Evolutionary conservation across 2,888 invertebrate species (phyloP).

Genomic region (Dinocampus coccinellae): DNA sequence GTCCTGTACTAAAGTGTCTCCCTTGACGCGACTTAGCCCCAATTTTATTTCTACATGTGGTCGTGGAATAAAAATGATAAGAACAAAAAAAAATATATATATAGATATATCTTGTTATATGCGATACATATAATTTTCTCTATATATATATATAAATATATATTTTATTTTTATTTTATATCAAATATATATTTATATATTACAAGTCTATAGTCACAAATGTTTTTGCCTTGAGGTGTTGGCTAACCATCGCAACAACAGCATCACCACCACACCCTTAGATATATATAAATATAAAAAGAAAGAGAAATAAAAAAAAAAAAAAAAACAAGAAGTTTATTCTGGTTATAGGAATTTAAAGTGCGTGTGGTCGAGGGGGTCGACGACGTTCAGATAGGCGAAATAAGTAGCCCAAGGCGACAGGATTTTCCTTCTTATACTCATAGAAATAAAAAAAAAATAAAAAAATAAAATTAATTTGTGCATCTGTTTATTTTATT

Average conservation of each 20-base stretch:
- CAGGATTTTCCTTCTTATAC: constrained; percentile 15
- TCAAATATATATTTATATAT: not conserved
- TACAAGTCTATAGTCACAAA: constrained; percentile 35
- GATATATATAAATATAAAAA: no score
- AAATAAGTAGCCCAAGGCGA: constrained; percentile 62
- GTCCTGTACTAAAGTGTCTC: constrained; percentile 47
- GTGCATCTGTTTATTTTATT: no score
- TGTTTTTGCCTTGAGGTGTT: constrained; percentile 65
- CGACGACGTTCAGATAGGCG: constrained; percentile 60
- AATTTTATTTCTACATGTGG: not conserved
- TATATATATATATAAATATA: not conserved
- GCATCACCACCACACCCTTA: constrained; percentile 28
- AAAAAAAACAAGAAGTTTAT: no score
- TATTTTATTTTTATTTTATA: not conserved
- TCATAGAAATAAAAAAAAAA: not conserved
- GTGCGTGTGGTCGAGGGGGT: constrained; percentile 43
- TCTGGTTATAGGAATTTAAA: constrained; percentile 56
- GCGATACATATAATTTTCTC: not conserved
- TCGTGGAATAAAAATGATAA: not conserved
- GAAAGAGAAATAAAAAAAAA: no score
- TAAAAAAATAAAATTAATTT: not conserved
- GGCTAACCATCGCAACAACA: constrained; percentile 51
- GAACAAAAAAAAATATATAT: not conserved
- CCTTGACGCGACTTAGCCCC: constrained; percentile 60
- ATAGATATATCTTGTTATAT: no score